These are phyloP conservation scores for Acanthurus lineatus DNA, from an alignment of 2,797 vertebrate genomes.

Conservation along the genomic window DNA sequence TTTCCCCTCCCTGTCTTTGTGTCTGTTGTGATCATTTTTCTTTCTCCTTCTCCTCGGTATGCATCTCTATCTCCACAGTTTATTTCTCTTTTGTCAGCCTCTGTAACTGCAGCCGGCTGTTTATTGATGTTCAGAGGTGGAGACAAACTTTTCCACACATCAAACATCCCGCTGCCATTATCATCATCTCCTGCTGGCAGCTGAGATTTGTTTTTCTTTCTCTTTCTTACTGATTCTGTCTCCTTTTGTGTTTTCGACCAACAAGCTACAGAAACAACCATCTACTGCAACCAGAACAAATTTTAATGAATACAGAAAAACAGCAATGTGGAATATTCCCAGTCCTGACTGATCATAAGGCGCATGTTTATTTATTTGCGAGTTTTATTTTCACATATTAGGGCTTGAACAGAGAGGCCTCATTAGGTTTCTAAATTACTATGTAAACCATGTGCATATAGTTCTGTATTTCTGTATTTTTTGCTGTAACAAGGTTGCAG, in stretches of 20 bases:
- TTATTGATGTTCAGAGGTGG: slow-evolving; percentile 70
- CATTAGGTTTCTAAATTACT: slow-evolving; percentile 15
- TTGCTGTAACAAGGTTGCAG: slow-evolving; percentile 19
- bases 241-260: slow-evolving; percentile 20
- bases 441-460: neutral
- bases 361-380: neutral
- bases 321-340: neutral
- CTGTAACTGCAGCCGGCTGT: slow-evolving; percentile 65
- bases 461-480: slow-evolving; percentile 10
- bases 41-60: slow-evolving; percentile 19
- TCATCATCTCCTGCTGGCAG: slow-evolving; percentile 65
- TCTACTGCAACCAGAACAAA: slow-evolving; percentile 16
- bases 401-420: neutral
- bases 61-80: slow-evolving; percentile 51
- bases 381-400: neutral
- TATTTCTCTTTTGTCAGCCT: slow-evolving; percentile 74
- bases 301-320: slow-evolving; percentile 2
- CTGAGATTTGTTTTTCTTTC: slow-evolving; percentile 58
- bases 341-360: neutral
- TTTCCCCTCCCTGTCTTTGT: slow-evolving; percentile 5
- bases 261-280: neutral
- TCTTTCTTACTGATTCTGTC: slow-evolving; percentile 24
- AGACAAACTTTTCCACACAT: slow-evolving; percentile 75
- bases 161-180: slow-evolving; percentile 65
- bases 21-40: slow-evolving; percentile 12